Base-by-base conservation (phyloP, 2,888 invertebrate genomes). In the Cyrtodaria siliqua region DNA sequence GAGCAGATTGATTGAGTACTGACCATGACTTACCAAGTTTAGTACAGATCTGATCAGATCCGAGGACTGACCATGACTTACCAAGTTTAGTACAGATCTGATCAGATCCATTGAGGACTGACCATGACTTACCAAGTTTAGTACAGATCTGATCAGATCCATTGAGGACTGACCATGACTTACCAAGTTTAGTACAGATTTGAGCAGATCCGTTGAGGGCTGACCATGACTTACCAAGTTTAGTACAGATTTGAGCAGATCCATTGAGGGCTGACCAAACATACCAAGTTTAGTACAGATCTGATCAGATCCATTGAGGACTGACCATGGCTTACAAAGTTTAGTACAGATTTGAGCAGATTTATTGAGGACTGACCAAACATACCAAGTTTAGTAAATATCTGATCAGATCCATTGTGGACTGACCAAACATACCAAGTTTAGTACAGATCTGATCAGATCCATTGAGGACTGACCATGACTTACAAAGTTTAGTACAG, bases 271-370 rank as follows among this genome's bases (percentile, higher is more conserved):
- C 52, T 93, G 89, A 0, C 94, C 94, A 29, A n/a, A n/a, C n/a
- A n/a, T n/a, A n/a, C n/a, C n/a, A n/a, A n/a, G n/a, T n/a, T n/a
- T n/a, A n/a, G n/a, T n/a, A n/a, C n/a, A n/a, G n/a, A n/a, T n/a
- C n/a, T n/a, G n/a, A n/a, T n/a, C n/a, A n/a, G n/a, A n/a, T n/a
- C n/a, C n/a, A n/a, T n/a, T n/a, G n/a, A n/a, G n/a, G n/a, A n/a
- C n/a, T n/a, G n/a, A n/a, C n/a, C n/a, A n/a, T n/a, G n/a, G n/a
- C 81, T 94, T 23, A 94, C 94, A 91, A 95, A 87, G 74, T 91
- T 90, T 61, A 95, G 92, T 40, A 94, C 92, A 27, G 93, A 91
- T 49, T 93, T 92, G 6, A 95, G 84, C 12, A 95, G 83, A 18
- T 91, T 90, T 70, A 91, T 86, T 0, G 94, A 91, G 0, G 94